Percentiles rank a stretch among this genome's conserved stretches.
These are phyloP conservation scores for Synanthedon andrenaeformis DNA, from an alignment of 2,888 invertebrate genomes.

Conservation along the genomic window DNA sequence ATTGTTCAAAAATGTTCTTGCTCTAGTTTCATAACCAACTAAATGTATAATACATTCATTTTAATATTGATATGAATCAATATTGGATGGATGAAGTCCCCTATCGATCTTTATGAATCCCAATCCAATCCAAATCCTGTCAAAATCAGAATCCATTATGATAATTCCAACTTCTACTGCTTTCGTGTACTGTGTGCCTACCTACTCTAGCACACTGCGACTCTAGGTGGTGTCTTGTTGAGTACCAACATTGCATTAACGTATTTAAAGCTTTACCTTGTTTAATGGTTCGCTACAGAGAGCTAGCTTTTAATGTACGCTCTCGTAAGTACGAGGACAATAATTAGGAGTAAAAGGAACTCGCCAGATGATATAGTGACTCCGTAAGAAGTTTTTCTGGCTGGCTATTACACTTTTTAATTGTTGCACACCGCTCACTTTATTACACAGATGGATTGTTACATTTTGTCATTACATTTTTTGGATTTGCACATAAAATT, in stretches of 20 bases:
- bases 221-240: slow-evolving; percentile 9
- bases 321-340: not conserved
- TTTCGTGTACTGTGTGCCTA: no score
- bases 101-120: no score
- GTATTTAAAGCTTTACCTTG: slow-evolving; percentile 40
- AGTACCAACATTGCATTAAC: slow-evolving; percentile 26
- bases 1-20: no score
- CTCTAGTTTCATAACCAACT: no score
- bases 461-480: not conserved
- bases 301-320: slow-evolving; percentile 14
- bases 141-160: no score
- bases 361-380: not conserved
- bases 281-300: slow-evolving; percentile 28
- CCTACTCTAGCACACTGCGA: not conserved
- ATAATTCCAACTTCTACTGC: no score
- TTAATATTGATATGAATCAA: no score
- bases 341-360: not conserved
- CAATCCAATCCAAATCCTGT: no score
- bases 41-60: no score
- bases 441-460: not conserved
- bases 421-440: not conserved
- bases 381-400: not conserved
- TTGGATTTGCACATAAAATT: not conserved
- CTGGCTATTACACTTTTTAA: not conserved
- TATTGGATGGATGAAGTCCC: no score